Evolutionary conservation across 2,888 invertebrate genomes (phyloP), one percentile per base, ranked within the genome.

Genomic region (Priocnemis perturbator): DNA sequence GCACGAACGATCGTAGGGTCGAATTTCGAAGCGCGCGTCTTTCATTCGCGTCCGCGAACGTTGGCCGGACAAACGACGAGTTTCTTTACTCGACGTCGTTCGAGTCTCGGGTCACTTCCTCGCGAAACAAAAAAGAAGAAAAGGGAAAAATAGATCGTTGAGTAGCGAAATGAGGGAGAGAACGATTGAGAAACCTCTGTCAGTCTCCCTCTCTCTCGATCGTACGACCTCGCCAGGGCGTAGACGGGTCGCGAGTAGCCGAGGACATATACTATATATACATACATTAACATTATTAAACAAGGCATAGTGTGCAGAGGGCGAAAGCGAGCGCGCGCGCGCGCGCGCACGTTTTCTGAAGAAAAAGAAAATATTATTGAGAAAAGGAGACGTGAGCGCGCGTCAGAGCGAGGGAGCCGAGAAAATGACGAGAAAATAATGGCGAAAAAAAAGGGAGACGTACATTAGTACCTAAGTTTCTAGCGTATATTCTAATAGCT

Each of bases 391-490:
- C 37, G 14, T 37, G 11, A 1, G 50, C 17, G 50, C 50, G n/a
- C 50, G 53, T 11, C 53, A 20, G 0, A 1, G 17, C 21, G 14
- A 37, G 3, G 20, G 21, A 21, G 47, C 7, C 9, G 5, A 53
- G 14, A 45, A 58, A 5, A 19, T 7, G 17, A 50, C 17, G 19
- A 50, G 50, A 17, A 58, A 45, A 17, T 15, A 14, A 20, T 19
- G 47, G 48, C 19, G 19, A 71, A 69, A 69, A 67, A 70, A 74
- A 74, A 74, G 71, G 76, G 73, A 78, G 79, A 74, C 72, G 74
- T 78, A 81, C 83, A 84, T 83, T 86, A 87, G 83, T 57, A 71
- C 68, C 76, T 88, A 87, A 87, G 87, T 88, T 88, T 87, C 67
- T 88, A 88, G 88, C 75, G 75, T 83, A 77, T 79, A 84, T 84